Evolutionary conservation across 2,888 invertebrate genomes (phyloP), one percentile per base, ranked within the genome.

Genomic region (Platynereis dumerilii): DNA sequence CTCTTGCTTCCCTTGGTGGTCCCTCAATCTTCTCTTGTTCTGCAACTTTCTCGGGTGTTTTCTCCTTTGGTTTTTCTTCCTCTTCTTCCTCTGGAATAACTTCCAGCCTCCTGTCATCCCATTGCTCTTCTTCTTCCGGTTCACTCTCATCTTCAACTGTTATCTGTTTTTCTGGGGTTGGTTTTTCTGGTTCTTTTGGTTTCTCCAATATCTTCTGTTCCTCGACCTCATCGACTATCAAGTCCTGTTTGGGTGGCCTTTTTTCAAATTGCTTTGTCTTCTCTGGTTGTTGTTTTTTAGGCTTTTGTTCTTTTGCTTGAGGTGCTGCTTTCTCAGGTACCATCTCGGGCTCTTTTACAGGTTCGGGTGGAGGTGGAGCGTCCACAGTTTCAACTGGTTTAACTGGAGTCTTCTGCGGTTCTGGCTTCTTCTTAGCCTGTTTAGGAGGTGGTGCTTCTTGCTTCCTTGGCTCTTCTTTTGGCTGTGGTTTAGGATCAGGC

Each of bases 1-100:
- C 29, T 28, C 48, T 29, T 52, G 45, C 24, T 39, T 61, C 53
- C 39, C 42, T 42, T 26, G 53, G 54, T 54, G 34, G 10, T 27
- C 42, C 54, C 42, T 54, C 7, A 12, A 27, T 15, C 7, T n/a
- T n/a, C 27, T 61, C 26, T 15, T 2, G 52, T 52, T 60, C 45
- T 45, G 29, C 48, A 45, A 34, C 29, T 20, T 48, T 34, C 17
- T 29, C 48, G 22, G 34, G 20, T 28, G 26, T 60, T 24, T 60
- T 20, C 20, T 44, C 39, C 24, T 60, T 34, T 52, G 48, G 34
- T 60, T 52, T 29, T 61, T 61, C 54, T 10, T 53, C 24, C 29
- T 27, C 60, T 52, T 27, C 20, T 24, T 27, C 52, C 26, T 61
- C 61, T 55, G n/a, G 10, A 24, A 29, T 27, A 17, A 17, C 22